Conservation (phyloP, 2,888 invertebrate species). For the Aleiodes leptofemur region DNA sequence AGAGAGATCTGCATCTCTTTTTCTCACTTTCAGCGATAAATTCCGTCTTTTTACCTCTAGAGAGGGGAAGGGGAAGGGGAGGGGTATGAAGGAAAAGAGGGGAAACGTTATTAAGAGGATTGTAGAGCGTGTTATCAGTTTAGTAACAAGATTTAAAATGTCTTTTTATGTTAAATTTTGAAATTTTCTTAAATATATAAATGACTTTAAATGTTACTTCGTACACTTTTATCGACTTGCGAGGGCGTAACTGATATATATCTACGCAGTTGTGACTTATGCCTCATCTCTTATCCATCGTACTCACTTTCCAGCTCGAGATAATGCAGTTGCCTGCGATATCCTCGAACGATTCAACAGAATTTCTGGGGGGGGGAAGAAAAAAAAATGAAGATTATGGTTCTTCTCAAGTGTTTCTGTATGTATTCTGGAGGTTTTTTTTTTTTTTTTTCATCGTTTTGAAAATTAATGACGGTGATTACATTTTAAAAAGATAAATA, state of each 20-base stretch:
- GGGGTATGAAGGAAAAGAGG: not conserved
- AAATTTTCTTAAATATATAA: not conserved
- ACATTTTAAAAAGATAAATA: not conserved
- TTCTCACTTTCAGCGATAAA: not conserved
- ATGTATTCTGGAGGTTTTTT: not conserved
- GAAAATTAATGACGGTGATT: constrained; percentile 21
- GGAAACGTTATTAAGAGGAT: constrained; percentile 31
- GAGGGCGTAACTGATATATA: constrained; percentile 51
- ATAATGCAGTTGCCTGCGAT: constrained; percentile 66
- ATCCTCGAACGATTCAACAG: constrained; percentile 56
- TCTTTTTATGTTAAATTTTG: constrained; percentile 17
- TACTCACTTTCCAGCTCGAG: constrained; percentile 62
- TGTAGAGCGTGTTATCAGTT: not conserved
- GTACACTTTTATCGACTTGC: constrained; percentile 55
- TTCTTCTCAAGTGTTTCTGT: not conserved
- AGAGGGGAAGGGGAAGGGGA: not conserved
- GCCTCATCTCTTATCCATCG: constrained; percentile 59
- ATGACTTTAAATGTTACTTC: constrained; percentile 20
- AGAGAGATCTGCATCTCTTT: constrained; percentile 51
- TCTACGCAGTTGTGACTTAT: constrained; percentile 48
- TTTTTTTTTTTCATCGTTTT: not conserved
- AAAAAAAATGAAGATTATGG: not conserved
- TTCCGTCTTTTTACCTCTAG: not conserved
- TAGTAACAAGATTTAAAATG: not conserved
- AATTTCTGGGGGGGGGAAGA: not conserved